phyloP scores from a whole-genome alignment of 2,797 vertebrate genomes.

The Aeoliscus strigatus region DNA sequence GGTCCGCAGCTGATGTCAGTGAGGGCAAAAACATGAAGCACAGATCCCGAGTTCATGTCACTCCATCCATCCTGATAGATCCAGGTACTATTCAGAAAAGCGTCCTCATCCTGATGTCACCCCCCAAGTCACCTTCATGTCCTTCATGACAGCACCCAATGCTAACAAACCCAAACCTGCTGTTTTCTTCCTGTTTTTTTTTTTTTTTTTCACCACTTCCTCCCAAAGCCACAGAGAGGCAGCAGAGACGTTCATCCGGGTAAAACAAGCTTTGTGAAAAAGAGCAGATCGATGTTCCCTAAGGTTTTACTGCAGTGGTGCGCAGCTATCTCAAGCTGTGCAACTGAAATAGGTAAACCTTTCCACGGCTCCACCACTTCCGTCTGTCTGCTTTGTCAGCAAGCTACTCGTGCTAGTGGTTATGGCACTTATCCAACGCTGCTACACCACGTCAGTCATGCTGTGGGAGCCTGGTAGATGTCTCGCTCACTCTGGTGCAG shows the following conservation, averaged over 20 bases:
- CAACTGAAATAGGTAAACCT: constrained; percentile 71
- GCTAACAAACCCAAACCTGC: constrained; percentile 40
- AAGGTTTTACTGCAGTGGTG: constrained; percentile 78
- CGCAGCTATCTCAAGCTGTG: constrained; percentile 68
- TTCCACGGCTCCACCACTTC: constrained; percentile 22
- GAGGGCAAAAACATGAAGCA: too few species aligned
- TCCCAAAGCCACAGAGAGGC: constrained; percentile 53
- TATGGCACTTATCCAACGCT: constrained; percentile 23
- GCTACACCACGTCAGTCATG: constrained; percentile 29
- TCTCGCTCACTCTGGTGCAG: constrained; percentile 19
- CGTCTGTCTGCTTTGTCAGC: constrained; percentile 59
- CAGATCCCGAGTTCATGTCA: too few species aligned
- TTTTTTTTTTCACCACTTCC: constrained; percentile 50
- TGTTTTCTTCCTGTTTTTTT: constrained; percentile 43
- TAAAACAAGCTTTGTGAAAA: constrained; percentile 63
- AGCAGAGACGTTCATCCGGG: constrained; percentile 41
- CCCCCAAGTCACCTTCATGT: constrained; percentile 20
- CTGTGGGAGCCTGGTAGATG: constrained; percentile 18
- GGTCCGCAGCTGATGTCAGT: too few species aligned
- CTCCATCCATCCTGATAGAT: too few species aligned
- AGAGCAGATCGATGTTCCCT: constrained; percentile 72
- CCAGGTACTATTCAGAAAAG: too few species aligned
- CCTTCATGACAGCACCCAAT: constrained; percentile 17
- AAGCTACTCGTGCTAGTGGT: constrained; percentile 47
- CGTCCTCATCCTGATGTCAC: constrained; percentile 7